Evolutionary conservation across 2,113 vertebrate genomes (phyloP).

Genomic region (Mobula hypostoma): DNA sequence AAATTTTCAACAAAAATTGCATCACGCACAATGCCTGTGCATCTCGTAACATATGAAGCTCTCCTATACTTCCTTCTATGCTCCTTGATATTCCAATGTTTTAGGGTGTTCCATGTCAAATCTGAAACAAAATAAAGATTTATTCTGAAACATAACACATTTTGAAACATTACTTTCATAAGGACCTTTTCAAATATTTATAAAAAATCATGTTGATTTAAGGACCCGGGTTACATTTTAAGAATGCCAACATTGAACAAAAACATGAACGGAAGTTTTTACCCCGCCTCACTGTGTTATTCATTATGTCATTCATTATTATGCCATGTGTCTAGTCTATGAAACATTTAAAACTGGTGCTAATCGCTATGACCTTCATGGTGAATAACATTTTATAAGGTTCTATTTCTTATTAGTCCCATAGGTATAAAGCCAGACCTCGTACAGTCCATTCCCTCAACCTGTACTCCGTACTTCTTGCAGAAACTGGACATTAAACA

Average conservation of each 20-base stretch:
- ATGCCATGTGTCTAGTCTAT: conserved; percentile 10
- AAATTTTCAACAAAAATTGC: not conserved
- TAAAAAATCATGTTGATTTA: not conserved
- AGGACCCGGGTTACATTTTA: not conserved
- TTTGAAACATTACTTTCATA: not conserved
- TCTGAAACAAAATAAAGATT: not conserved
- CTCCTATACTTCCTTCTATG: not conserved
- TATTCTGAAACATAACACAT: not conserved
- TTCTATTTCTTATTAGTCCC: conserved; percentile 31
- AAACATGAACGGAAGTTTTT: not conserved
- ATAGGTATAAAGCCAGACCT: conserved; percentile 1
- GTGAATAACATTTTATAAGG: conserved; percentile 14
- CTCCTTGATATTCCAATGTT: not conserved
- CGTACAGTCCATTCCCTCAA: conserved; percentile 15
- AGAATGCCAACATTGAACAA: not conserved
- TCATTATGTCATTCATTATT: not conserved
- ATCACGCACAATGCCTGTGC: not conserved
- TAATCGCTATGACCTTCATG: conserved; percentile 28
- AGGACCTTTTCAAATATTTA: not conserved
- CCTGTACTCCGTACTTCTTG: not conserved
- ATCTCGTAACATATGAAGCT: not conserved
- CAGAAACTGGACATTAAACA: not conserved
- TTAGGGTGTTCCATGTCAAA: not conserved
- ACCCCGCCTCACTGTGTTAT: not conserved
- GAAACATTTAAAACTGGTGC: conserved; percentile 3